Conservation (phyloP, 2,797 vertebrate genomes). For the Poecile montanus region DNA sequence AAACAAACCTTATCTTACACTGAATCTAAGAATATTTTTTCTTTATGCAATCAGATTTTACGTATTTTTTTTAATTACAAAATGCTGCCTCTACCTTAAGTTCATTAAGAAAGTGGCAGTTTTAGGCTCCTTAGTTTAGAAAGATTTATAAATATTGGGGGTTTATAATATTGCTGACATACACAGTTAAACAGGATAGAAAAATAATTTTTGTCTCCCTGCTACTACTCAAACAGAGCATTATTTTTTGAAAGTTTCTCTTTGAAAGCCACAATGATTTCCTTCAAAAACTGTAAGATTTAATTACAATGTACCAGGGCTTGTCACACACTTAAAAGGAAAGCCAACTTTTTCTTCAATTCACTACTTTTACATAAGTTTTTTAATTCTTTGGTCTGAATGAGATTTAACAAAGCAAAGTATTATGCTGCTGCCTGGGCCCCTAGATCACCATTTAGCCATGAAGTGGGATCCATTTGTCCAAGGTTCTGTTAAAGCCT, state of each 20-base stretch:
- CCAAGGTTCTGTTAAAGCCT: background rate
- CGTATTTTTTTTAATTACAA: fast-evolving
- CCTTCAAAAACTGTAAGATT: background rate
- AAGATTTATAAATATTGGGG: background rate
- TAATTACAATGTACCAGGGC: background rate
- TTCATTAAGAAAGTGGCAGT: background rate
- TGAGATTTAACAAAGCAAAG: background rate
- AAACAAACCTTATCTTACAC: background rate
- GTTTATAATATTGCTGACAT: background rate
- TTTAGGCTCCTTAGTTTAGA: background rate
- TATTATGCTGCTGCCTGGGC: background rate
- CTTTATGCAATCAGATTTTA: background rate
- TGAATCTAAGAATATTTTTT: background rate
- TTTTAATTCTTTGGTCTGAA: background rate
- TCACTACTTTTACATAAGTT: fast-evolving
- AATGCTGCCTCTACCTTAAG: background rate
- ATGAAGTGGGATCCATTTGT: background rate
- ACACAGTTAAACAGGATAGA: background rate
- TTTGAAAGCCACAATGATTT: background rate
- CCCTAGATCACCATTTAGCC: background rate
- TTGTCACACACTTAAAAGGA: background rate
- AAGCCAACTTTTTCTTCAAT: background rate
- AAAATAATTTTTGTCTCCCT: background rate
- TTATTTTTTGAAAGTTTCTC: background rate
- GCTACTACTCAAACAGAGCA: background rate